Conservation (phyloP, 2,113 vertebrate genomes). For the Mustela nigripes region DNA sequence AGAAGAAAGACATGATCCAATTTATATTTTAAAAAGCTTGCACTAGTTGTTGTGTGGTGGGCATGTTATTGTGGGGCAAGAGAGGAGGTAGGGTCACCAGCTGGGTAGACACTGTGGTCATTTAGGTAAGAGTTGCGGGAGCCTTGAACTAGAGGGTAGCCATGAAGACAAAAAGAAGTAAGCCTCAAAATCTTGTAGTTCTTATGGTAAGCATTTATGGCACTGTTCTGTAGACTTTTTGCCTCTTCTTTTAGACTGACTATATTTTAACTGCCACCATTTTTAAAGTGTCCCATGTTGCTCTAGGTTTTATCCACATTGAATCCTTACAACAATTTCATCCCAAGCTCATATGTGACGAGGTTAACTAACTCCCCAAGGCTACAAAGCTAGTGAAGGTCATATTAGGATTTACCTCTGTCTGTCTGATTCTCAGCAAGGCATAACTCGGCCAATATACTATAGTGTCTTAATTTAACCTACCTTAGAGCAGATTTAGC, state of each 20-base stretch:
- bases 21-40: background rate
- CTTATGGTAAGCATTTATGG: background rate
- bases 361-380: background rate
- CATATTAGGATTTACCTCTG: background rate
- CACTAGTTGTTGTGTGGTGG: background rate
- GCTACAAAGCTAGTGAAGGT: background rate
- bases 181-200: background rate
- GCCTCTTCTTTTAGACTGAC: background rate
- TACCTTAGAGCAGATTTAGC: background rate
- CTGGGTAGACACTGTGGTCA: background rate
- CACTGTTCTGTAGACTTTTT: background rate
- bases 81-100: background rate
- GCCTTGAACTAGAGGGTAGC: background rate
- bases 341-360: background rate
- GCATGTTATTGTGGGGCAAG: background rate
- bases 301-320: background rate
- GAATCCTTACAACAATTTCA: background rate
- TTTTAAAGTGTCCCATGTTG: background rate
- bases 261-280: background rate
- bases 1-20: background rate
- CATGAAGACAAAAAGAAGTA: background rate
- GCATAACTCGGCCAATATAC: background rate
- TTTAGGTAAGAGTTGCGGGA: background rate
- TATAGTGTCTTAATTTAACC: background rate
- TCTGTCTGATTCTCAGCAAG: background rate